Base-by-base conservation (phyloP, 2,888 invertebrate species). In the Dryomyza anilis region DNA sequence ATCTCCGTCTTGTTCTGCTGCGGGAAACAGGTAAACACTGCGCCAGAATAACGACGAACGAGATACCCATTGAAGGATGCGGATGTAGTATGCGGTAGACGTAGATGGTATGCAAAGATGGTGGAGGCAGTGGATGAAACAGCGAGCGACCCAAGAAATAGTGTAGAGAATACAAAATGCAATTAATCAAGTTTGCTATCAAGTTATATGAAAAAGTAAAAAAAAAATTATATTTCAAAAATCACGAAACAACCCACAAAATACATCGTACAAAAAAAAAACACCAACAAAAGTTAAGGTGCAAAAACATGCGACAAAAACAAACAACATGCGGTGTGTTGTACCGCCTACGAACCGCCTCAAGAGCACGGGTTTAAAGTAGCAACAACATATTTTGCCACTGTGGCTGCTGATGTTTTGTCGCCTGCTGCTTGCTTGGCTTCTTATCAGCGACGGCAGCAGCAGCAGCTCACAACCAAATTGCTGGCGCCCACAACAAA, bases 11-110 rank as follows among this genome's bases (percentile, higher is more conserved):
- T 71, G 69, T 71, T 73, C 67, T 76, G 76, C 67, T 76, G 71
- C 70, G 80, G 77, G 68, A 77, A 77, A 66, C 74, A 78, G 65
- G 73, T 73, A 64, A 78, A 71, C 65, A 78, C 82, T 82, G 76
- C 61, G 79, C 74, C 60, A 70, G 72, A 60, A 53, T 52, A n/a
- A n/a, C n/a, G 65, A 21, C 68, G 62, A 64, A 27, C 64, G 59
- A 66, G 52, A 68, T 57, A 67, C 53, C n/a, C n/a, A n/a, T n/a
- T n/a, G n/a, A 48, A 53, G 43, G 23, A 50, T 46, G 27, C 43
- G 16, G 21, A 58, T 19, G 27, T n/a, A 45, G 43, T 45, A 8
- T 4, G 7, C 39, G 8, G 12, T 39, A 57, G 3, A 21, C 46
- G 52, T 29, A 45, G 50, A 52, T 25, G 33, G 19, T 12, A 30